Percentiles rank a stretch among this genome's conserved stretches.
Conservation (phyloP, 2,888 invertebrate species). For the Mesorhabditis sp. region DNA sequence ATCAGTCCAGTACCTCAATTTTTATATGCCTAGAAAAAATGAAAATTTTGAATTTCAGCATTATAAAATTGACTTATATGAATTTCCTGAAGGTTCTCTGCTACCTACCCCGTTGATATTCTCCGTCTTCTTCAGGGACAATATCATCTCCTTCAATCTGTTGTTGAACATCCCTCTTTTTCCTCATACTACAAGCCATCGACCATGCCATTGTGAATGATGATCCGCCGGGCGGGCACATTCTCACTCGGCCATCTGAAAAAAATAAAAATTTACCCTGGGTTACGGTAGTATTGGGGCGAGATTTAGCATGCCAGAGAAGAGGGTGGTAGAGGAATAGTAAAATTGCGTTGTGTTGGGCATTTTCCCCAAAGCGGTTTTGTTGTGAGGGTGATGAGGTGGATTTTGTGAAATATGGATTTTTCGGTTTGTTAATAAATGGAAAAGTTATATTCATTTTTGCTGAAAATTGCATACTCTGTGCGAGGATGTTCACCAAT, state of each 20-base stretch:
- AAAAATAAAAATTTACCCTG: neutral
- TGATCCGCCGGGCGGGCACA: constrained; percentile 46
- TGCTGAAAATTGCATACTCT: neutral
- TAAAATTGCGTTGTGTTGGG: too few relatives aligned
- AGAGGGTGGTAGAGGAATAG: too few relatives aligned
- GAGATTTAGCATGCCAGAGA: neutral
- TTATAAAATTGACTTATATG: too few relatives aligned
- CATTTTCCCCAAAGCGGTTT: neutral
- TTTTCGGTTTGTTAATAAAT: neutral
- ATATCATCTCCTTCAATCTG: neutral
- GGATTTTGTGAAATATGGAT: neutral
- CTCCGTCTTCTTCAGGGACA: too few relatives aligned
- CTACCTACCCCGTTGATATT: too few relatives aligned
- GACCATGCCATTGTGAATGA: constrained; percentile 48
- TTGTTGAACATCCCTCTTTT: constrained; percentile 22
- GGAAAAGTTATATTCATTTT: too few relatives aligned
- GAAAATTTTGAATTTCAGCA: too few relatives aligned
- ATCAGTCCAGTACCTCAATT: too few relatives aligned
- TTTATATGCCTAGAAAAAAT: too few relatives aligned
- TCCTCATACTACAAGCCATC: constrained; percentile 42
- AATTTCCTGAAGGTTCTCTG: too few relatives aligned
- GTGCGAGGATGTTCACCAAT: neutral
- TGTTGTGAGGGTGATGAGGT: neutral
- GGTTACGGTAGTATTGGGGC: neutral
- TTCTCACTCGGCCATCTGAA: constrained; percentile 37